phyloP scores from a whole-genome alignment of 2,888 invertebrate species.

The Stenotaenia linearis region DNA sequence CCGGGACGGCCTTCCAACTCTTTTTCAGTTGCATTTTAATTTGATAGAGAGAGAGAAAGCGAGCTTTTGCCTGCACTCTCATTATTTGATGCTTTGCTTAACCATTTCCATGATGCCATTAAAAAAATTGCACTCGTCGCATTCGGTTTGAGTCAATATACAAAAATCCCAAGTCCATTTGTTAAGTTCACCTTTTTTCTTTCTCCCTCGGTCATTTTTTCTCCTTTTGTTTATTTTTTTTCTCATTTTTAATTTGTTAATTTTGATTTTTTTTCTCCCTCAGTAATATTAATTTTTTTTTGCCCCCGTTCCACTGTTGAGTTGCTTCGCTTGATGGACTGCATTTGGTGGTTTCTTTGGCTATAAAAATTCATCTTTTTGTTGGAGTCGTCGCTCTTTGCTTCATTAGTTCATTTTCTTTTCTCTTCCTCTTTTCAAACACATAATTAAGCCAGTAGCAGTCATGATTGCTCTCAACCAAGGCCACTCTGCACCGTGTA shows the following conservation, averaged over 20 bases:
- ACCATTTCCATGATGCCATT: background rate
- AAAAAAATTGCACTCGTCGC: background rate
- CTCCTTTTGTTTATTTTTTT: background rate
- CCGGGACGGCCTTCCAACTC: slow-evolving; percentile 3
- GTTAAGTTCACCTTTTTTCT: background rate
- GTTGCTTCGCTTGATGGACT: background rate
- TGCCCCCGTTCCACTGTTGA: background rate
- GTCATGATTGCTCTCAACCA: slow-evolving; percentile 28
- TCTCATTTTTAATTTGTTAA: background rate
- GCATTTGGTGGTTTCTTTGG: background rate
- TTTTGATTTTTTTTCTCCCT: background rate
- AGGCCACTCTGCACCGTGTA: slow-evolving; percentile 27
- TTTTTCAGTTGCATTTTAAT: slow-evolving; percentile 15
- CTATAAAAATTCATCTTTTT: slow-evolving; percentile 15
- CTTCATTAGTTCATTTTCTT: slow-evolving; percentile 19
- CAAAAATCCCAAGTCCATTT: background rate
- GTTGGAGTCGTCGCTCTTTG: slow-evolving; percentile 8
- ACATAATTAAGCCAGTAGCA: slow-evolving; percentile 28
- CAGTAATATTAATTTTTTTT: background rate
- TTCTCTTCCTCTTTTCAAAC: slow-evolving; percentile 28
- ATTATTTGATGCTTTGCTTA: slow-evolving; percentile 19
- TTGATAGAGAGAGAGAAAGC: background rate
- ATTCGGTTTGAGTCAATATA: background rate
- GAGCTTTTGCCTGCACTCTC: slow-evolving; percentile 18
- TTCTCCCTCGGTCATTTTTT: background rate